Percentiles rank a stretch among this genome's conserved stretches.
Conservation (phyloP, 1,140 invertebrate genomes). For the Pseudomyrmex gracilis region DNA sequence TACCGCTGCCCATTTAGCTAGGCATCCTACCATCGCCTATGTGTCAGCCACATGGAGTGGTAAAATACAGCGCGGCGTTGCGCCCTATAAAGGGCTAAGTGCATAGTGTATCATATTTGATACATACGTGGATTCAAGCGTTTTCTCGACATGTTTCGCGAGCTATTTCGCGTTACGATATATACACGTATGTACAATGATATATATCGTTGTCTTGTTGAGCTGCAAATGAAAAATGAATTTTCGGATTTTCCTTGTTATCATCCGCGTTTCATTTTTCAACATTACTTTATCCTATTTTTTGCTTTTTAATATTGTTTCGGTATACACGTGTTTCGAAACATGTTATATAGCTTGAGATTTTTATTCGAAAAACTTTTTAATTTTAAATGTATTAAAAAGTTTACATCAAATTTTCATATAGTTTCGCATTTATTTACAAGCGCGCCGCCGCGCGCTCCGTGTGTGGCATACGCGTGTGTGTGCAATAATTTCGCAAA, state of each 20-base stretch:
- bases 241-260: neutral
- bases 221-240: conserved; percentile 35
- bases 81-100: conserved; percentile 54
- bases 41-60: conserved; percentile 51
- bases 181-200: conserved; percentile 20
- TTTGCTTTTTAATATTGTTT: neutral
- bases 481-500: neutral
- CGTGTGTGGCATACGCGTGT: too few relatives aligned
- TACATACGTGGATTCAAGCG: conserved; percentile 54
- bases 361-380: neutral
- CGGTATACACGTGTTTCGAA: neutral
- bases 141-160: conserved; percentile 50
- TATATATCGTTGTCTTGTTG: conserved; percentile 38
- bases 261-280: neutral
- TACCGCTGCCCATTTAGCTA: conserved; percentile 45
- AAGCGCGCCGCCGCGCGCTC: neutral
- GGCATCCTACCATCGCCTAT: conserved; percentile 33
- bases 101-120: conserved; percentile 60
- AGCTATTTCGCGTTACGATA: conserved; percentile 42
- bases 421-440: neutral
- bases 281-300: neutral
- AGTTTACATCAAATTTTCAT: neutral
- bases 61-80: conserved; percentile 49
- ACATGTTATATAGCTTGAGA: neutral
- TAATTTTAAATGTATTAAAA: conserved; percentile 2